Evolutionary conservation across 2,113 vertebrate genomes (phyloP).

Genomic region (Chaetodon trifascialis): DNA sequence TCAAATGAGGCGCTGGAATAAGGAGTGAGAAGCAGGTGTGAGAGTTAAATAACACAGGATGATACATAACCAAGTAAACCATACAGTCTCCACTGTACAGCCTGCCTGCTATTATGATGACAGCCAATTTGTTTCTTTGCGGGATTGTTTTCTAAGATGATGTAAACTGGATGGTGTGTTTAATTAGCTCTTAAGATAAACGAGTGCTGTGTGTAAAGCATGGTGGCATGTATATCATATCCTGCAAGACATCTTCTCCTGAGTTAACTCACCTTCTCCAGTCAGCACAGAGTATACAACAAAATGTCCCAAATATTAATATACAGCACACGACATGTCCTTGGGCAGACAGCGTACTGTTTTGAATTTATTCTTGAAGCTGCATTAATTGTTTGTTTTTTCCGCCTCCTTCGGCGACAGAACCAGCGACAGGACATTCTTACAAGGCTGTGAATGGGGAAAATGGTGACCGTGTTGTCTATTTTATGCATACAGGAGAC

Average conservation of each 20-base stretch:
- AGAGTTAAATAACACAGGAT: background rate
- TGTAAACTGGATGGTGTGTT: background rate
- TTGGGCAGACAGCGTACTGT: background rate
- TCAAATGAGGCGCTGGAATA: conserved; percentile 12
- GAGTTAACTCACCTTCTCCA: background rate
- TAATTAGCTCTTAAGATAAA: conserved; percentile 19
- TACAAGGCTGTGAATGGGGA: too few species aligned
- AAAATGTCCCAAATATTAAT: background rate
- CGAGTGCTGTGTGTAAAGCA: background rate
- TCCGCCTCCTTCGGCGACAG: background rate
- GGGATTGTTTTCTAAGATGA: background rate
- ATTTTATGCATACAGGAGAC: too few species aligned
- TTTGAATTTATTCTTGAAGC: background rate
- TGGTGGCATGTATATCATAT: too few species aligned
- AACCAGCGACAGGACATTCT: background rate
- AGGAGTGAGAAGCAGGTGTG: background rate
- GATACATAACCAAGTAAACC: background rate
- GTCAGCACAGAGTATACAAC: background rate
- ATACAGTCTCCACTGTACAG: too few species aligned
- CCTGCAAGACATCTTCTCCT: background rate
- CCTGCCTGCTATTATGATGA: background rate
- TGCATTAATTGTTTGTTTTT: background rate
- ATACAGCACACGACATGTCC: background rate
- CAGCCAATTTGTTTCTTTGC: background rate
- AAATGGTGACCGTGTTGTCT: too few species aligned